Base-by-base conservation (phyloP, 1,140 invertebrate genomes). In the Drosophila aff. region DNA sequence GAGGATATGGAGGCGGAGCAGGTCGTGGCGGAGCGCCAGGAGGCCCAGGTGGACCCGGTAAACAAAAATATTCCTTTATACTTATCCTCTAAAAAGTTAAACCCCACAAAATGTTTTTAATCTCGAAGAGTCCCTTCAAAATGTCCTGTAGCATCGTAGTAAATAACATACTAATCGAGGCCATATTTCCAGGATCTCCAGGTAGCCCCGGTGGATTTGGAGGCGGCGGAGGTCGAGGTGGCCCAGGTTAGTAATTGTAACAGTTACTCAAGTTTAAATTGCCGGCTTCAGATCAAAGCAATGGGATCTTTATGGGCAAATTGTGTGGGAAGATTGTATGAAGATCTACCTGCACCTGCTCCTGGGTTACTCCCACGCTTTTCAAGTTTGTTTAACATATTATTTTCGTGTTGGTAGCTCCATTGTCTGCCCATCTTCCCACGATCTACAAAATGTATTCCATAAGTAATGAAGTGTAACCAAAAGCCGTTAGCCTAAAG, bases 1-100 rank as follows among this genome's bases (percentile, higher is more conserved):
- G 69, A 41, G 86, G 91, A 11, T 76, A 75, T n/a, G 69, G 71
- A 0, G 74, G 55, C 15, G 65, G 52, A 0, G 77, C 49, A 6
- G 58, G 77, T 0, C 63, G 57, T 2, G 75, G 68, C 1, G 74
- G 74, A 7, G 41, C 13, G 8, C 63, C 63, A 11, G 64, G 64
- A 3, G 55, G 57, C 8, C 47, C 47, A 11, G 92, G 94, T 21
- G 84, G 93, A 6, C 91, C 94, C 11, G 81, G 93, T 36, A 87
- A 60, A 28, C 4, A 3, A 31, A 31, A 23, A 31, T 21, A 3
- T 21, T 1, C 2, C 7, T 8, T 5, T 21, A 3, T 44, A 10
- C 5, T 11, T n/a, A 4, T n/a, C 9, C 16, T 16, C 4, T 28
- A n/a, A 28, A 3, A 11, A 11, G 11, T 4, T 26, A 23, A 26